phyloP scores from a whole-genome alignment of 2,113 vertebrate species.

The Miniopterus natalensis region DNA sequence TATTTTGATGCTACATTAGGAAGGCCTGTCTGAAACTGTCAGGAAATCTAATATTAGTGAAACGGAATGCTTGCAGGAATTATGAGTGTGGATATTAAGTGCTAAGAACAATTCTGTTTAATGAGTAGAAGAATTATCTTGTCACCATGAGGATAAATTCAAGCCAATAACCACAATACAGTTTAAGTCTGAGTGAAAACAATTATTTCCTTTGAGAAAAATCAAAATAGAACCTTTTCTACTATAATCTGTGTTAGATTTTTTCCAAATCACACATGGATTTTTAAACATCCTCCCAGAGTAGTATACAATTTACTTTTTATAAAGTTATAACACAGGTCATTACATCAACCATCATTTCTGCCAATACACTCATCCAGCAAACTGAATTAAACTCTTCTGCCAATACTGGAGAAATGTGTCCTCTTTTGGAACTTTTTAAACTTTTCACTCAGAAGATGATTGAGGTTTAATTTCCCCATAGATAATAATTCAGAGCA shows the following conservation, averaged over 20 bases:
- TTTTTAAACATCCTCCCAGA: conserved; percentile 39
- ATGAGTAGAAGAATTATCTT: conserved; percentile 74
- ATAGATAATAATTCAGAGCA: neutral
- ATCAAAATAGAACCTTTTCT: neutral
- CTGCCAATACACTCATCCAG: neutral
- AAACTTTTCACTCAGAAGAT: neutral
- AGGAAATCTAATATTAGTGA: conserved; percentile 73
- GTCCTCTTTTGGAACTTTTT: neutral
- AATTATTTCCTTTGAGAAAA: conserved; percentile 56
- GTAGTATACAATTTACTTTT: neutral
- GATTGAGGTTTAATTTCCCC: neutral
- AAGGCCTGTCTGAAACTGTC: conserved; percentile 39
- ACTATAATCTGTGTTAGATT: neutral
- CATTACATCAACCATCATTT: conserved; percentile 30
- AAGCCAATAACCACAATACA: conserved; percentile 60
- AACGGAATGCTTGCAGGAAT: conserved; percentile 60
- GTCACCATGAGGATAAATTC: conserved; percentile 67
- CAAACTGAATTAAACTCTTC: neutral
- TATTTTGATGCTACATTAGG: conserved; percentile 57
- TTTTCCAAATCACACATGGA: neutral
- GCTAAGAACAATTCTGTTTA: conserved; percentile 71
- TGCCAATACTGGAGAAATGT: neutral
- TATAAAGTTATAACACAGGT: conserved; percentile 15
- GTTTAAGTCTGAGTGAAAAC: neutral
- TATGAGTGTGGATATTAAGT: conserved; percentile 66